Percentiles rank a stretch among this genome's conserved stretches.
phyloP scores from a whole-genome alignment of 2,888 invertebrate species.

The Xylota sylvarum region DNA sequence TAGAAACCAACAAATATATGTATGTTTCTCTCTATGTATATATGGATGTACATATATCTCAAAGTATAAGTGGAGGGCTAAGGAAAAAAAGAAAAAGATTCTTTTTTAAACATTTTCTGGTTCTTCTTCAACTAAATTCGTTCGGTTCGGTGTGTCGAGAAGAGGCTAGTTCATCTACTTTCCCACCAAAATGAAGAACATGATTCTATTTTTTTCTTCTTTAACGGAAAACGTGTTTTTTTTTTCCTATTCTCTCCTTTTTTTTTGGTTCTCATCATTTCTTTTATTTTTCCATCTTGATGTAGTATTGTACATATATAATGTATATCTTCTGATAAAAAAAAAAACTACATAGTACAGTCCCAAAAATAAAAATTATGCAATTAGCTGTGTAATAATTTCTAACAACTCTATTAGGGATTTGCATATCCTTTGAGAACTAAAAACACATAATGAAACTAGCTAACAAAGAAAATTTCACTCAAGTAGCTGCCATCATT shows the following conservation, averaged over 20 bases:
- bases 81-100: conserved; percentile 28
- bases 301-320: conserved; percentile 3
- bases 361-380: conserved; percentile 32
- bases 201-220: conserved; percentile 35
- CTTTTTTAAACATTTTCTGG: conserved; percentile 48
- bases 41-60: conserved; percentile 23
- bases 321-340: background rate
- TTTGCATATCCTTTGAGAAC: conserved; percentile 62
- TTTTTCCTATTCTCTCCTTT: conserved; percentile 1
- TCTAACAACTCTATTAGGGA: conserved; percentile 59
- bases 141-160: conserved; percentile 12
- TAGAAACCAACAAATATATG: background rate
- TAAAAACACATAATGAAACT: background rate
- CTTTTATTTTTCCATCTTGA: background rate
- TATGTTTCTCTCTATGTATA: conserved; percentile 34
- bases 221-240: conserved; percentile 67
- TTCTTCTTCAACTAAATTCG: conserved; percentile 61
- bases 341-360: background rate
- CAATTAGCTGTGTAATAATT: conserved; percentile 55
- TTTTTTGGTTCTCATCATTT: conserved; percentile 36
- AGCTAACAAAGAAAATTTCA: conserved; percentile 5
- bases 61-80: conserved; percentile 3
- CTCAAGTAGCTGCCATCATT: conserved; percentile 73
- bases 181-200: conserved; percentile 66
- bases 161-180: conserved; percentile 63